Percentiles rank a stretch among this genome's conserved stretches.
These are phyloP conservation scores for Rhinoraja longicauda DNA, from an alignment of 2,797 vertebrate genomes.

Conservation along the genomic window DNA sequence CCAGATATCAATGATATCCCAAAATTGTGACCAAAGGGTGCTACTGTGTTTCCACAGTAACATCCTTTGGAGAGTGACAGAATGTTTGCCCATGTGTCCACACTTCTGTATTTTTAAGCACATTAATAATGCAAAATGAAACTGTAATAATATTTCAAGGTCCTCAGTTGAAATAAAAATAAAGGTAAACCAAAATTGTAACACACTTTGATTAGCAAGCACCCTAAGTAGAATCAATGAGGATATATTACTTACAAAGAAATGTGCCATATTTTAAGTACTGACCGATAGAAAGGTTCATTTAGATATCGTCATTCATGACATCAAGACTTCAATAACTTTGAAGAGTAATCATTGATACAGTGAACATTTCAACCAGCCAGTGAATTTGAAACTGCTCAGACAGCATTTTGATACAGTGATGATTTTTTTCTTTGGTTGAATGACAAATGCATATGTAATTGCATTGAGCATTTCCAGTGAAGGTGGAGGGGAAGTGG, in stretches of 20 bases:
- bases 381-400: too few species aligned
- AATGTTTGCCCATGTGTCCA: too few species aligned
- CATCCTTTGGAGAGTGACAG: too few species aligned
- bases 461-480: neutral
- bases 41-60: too few species aligned
- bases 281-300: neutral
- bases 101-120: too few species aligned
- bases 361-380: neutral
- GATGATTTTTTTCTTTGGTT: neutral
- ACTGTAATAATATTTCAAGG: neutral
- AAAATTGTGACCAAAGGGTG: too few species aligned
- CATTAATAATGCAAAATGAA: neutral
- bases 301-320: neutral
- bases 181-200: neutral
- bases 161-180: neutral
- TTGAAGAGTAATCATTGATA: neutral
- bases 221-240: neutral
- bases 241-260: neutral
- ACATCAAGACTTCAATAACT: neutral
- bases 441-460: neutral
- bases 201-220: neutral
- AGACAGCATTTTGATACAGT: too few species aligned
- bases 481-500: neutral
- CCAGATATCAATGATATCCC: too few species aligned
- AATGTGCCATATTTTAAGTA: neutral